Evolutionary conservation across 1,140 invertebrate genomes (phyloP).

Genomic region (Bombyx mandarina): DNA sequence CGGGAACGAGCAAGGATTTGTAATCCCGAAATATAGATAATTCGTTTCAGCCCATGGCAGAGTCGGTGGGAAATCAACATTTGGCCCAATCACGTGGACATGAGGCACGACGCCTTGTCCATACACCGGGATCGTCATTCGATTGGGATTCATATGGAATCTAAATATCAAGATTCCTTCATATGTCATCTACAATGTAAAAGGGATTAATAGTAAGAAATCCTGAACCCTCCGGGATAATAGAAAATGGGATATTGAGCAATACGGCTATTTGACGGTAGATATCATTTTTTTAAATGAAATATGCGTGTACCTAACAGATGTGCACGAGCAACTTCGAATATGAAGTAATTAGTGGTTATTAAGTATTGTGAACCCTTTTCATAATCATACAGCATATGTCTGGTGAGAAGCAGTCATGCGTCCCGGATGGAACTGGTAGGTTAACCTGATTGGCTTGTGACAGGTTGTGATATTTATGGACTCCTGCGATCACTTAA

Average conservation of each 20-base stretch:
- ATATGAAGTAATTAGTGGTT: too few species aligned
- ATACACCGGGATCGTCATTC: conserved; percentile 45
- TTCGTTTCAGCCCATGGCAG: conserved; percentile 52
- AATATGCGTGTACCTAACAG: too few species aligned
- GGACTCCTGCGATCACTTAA: too few species aligned
- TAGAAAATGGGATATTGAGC: background rate
- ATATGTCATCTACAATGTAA: conserved; percentile 37
- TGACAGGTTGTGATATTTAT: too few species aligned
- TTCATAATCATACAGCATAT: too few species aligned
- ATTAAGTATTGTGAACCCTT: too few species aligned
- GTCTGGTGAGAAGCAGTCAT: too few species aligned
- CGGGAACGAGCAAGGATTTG: conserved; percentile 58
- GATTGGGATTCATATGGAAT: conserved; percentile 62
- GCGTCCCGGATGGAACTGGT: too few species aligned
- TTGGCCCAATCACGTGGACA: conserved; percentile 51
- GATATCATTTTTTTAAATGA: too few species aligned
- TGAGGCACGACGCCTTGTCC: conserved; percentile 51
- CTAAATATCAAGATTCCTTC: conserved; percentile 51
- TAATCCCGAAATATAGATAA: conserved; percentile 53
- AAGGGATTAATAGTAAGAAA: background rate
- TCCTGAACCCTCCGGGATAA: background rate
- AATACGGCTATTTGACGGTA: too few species aligned
- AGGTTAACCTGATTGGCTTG: too few species aligned
- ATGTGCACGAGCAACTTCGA: too few species aligned
- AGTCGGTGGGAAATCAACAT: conserved; percentile 44